A percentile compares a stretch with the other conserved stretches of the same genome.
phyloP scores from a whole-genome alignment of 2,888 invertebrate species.

The Ptychoptera contaminata region DNA sequence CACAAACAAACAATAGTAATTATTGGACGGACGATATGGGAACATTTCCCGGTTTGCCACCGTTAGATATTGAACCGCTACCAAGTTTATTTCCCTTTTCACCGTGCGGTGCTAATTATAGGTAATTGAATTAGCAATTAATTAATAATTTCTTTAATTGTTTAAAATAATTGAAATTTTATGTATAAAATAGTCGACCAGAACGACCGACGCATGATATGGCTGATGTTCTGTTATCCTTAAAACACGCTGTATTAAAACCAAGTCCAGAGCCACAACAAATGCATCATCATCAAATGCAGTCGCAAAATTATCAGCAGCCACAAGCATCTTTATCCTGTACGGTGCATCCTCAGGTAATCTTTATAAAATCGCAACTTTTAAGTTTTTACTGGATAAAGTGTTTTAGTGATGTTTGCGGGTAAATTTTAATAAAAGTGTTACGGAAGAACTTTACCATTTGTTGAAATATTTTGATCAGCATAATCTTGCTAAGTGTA shows the following conservation, averaged over 20 bases:
- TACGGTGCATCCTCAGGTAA: slow-evolving; percentile 32
- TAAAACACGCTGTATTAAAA: slow-evolving; percentile 78
- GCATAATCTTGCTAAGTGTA: no score
- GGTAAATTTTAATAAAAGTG: no score
- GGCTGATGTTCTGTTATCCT: slow-evolving; percentile 74
- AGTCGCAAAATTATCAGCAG: slow-evolving; percentile 21
- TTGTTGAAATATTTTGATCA: no score
- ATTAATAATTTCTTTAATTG: background rate
- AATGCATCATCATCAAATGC: slow-evolving; percentile 33
- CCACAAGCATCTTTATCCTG: slow-evolving; percentile 35
- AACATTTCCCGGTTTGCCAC: slow-evolving; percentile 63
- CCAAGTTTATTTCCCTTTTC: slow-evolving; percentile 78
- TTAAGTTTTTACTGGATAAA: no score
- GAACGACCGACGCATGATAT: slow-evolving; percentile 53
- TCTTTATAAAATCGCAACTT: slow-evolving; percentile 7
- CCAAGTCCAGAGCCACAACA: slow-evolving; percentile 40
- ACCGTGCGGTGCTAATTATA: slow-evolving; percentile 61
- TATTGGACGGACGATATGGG: slow-evolving; percentile 62
- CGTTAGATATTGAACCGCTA: slow-evolving; percentile 72
- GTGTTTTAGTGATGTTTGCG: no score
- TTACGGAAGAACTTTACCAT: no score
- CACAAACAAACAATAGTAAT: slow-evolving; percentile 21
- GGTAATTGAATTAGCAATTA: slow-evolving; percentile 34
- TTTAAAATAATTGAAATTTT: background rate
- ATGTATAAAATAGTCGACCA: slow-evolving; percentile 22